phyloP scores from a whole-genome alignment of 2,888 invertebrate species.

The Spatulosminthurus flaviceps region DNA sequence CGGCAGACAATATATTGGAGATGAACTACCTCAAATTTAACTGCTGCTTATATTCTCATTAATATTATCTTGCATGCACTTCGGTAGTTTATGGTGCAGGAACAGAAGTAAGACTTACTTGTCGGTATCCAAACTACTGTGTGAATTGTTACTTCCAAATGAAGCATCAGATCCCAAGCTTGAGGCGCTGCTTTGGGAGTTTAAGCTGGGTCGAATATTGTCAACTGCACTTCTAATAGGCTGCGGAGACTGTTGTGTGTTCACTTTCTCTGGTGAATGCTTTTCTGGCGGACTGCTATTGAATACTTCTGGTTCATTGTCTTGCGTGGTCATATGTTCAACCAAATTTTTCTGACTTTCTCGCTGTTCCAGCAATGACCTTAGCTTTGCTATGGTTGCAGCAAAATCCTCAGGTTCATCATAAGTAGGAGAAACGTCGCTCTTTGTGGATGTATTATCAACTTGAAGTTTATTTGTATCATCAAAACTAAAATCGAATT shows the following conservation, averaged over 20 bases:
- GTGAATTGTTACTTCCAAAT: slow-evolving; percentile 41
- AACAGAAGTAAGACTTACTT: no score
- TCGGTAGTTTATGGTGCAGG: no score
- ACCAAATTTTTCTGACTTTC: slow-evolving; percentile 59
- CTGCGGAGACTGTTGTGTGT: slow-evolving; percentile 11
- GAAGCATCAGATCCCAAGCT: slow-evolving; percentile 50
- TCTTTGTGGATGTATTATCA: slow-evolving; percentile 23
- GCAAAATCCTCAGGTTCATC: slow-evolving; percentile 77
- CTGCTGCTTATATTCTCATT: no score
- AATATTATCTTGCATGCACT: no score
- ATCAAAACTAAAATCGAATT: slow-evolving; percentile 44
- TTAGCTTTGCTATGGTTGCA: slow-evolving; percentile 76
- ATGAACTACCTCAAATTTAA: no score
- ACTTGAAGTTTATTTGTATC: slow-evolving; percentile 18
- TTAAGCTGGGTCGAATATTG: slow-evolving; percentile 49
- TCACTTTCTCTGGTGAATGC: slow-evolving; percentile 21
- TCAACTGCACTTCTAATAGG: slow-evolving; percentile 22
- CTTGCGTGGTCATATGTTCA: slow-evolving; percentile 34
- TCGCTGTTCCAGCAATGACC: slow-evolving; percentile 73
- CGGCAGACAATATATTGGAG: no score
- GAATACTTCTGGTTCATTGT: slow-evolving; percentile 31
- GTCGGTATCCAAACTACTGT: slow-evolving; percentile 50
- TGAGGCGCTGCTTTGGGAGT: slow-evolving; percentile 53
- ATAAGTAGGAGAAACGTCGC: slow-evolving; percentile 72
- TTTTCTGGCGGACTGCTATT: slow-evolving; percentile 19